Conservation (phyloP, 2,113 vertebrate genomes). For the Amblyopsis rosae region DNA sequence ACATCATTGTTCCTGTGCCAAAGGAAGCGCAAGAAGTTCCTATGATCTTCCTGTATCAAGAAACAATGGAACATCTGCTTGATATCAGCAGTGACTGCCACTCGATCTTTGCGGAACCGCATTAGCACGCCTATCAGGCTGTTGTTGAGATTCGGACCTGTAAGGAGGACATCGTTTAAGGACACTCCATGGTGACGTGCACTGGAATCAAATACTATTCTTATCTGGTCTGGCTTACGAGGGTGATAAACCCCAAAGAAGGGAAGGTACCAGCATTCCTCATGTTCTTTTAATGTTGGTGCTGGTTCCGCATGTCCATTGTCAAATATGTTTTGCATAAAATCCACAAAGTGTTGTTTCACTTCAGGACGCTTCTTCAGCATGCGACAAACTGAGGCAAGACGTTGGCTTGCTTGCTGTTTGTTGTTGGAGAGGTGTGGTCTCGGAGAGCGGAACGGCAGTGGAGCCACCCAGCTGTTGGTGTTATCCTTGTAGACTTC, state of each 20-base stretch:
- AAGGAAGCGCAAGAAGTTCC: neutral
- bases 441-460: neutral
- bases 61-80: conserved; percentile 1
- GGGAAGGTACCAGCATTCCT: neutral
- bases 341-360: neutral
- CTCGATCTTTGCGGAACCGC: neutral
- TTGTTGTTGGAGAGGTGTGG: neutral
- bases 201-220: neutral
- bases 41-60: neutral
- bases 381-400: neutral
- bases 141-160: neutral
- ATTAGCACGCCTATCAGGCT: neutral
- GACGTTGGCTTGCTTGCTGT: neutral
- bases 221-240: neutral
- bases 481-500: neutral
- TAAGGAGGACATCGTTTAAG: neutral
- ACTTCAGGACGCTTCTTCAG: neutral
- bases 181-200: neutral
- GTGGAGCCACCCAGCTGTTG: neutral
- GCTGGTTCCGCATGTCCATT: neutral
- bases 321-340: neutral
- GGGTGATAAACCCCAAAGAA: neutral
- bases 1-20: neutral
- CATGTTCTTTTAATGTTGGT: neutral
- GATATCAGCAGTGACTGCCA: neutral